Conservation (phyloP, 2,113 vertebrate species). For the Urocynchramus pylzowi region DNA sequence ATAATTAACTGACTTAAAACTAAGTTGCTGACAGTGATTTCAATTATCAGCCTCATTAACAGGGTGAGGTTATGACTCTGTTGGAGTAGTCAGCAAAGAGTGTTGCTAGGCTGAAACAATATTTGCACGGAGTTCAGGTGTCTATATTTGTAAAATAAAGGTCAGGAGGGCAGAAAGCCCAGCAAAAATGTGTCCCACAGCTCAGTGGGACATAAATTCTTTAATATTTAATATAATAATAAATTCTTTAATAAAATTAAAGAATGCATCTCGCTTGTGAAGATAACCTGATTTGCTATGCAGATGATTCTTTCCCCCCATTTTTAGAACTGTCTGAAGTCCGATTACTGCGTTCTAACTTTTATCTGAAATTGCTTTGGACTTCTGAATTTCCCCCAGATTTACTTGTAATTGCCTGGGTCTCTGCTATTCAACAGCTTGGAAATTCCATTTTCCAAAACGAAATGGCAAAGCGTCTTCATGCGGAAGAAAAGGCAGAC, state of each 20-base stretch:
- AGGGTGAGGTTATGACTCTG: not conserved
- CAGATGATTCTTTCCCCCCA: fast-evolving
- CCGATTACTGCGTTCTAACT: not conserved
- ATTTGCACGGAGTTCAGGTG: fast-evolving
- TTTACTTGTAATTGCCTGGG: not conserved
- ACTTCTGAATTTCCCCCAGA: not conserved
- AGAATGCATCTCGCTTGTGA: not conserved
- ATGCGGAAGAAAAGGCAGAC: not conserved
- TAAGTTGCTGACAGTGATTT: not conserved
- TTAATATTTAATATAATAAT: too few relatives aligned
- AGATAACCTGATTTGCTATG: not conserved
- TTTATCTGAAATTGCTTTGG: slow-evolving; percentile 2
- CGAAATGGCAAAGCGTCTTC: not conserved
- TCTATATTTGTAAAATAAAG: not conserved
- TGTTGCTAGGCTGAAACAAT: not conserved
- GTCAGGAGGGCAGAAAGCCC: not conserved
- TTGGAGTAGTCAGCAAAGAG: not conserved
- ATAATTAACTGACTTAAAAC: not conserved
- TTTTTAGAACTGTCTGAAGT: not conserved
- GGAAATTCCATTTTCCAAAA: not conserved
- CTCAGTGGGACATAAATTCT: too few relatives aligned
- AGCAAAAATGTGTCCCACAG: not conserved
- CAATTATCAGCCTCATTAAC: not conserved
- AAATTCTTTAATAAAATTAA: not conserved
- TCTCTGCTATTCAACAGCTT: not conserved